A percentile compares a stretch with the other conserved stretches of the same genome.
Evolutionary conservation across 2,797 vertebrate genomes (phyloP).

Genomic region (Mionectes olivaceus): DNA sequence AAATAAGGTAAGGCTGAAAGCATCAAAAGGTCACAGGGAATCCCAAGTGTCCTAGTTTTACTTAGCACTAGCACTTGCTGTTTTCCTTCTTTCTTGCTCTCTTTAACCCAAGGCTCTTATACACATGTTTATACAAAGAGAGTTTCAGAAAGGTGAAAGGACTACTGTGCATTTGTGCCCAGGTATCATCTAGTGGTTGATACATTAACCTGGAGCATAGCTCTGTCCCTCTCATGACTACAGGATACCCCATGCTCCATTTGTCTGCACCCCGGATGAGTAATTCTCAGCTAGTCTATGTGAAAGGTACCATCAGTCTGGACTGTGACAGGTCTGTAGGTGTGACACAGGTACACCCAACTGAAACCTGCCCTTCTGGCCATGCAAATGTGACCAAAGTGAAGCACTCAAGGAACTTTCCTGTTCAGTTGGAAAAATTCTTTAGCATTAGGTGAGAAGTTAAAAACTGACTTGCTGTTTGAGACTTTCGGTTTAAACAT

Average conservation of each 20-base stretch:
- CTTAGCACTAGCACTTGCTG: not conserved
- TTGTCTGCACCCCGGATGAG: not conserved
- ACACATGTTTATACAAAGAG: not conserved
- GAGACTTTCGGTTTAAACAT: not conserved
- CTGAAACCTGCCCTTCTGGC: not conserved
- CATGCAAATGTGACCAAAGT: fast-evolving
- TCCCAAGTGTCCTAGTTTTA: not conserved
- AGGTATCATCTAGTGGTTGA: not conserved
- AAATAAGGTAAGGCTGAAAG: not conserved
- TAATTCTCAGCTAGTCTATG: not conserved
- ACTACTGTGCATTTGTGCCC: not conserved
- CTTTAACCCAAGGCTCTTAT: not conserved
- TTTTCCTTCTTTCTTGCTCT: not conserved
- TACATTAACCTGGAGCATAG: fast-evolving
- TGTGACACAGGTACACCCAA: not conserved
- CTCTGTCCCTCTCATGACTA: not conserved
- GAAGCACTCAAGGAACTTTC: not conserved
- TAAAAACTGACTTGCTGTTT: not conserved
- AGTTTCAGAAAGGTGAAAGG: not conserved
- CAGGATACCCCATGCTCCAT: not conserved
- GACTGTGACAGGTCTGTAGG: not conserved
- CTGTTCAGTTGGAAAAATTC: not conserved
- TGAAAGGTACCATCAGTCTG: not conserved
- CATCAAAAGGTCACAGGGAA: not conserved
- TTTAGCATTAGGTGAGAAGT: not conserved